Evolutionary conservation across 2,888 invertebrate genomes (phyloP).

Genomic region (Caenorhabditis wallacei): DNA sequence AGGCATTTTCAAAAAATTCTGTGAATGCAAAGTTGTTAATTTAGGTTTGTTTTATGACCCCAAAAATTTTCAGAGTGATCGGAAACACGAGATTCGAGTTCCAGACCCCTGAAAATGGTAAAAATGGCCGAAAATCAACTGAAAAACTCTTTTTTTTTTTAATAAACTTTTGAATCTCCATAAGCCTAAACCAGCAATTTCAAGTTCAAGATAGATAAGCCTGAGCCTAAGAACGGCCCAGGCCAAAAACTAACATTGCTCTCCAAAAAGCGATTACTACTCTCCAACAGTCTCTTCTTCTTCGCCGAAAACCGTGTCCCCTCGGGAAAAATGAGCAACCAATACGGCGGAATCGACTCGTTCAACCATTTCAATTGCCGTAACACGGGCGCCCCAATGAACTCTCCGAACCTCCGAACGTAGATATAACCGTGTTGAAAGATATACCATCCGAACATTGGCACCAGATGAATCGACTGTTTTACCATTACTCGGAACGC

Average conservation of each 20-base stretch:
- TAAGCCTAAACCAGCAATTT: too few relatives aligned
- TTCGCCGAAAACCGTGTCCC: slow-evolving; percentile 64
- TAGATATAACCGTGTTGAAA: slow-evolving; percentile 82
- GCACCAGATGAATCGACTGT: slow-evolving; percentile 78
- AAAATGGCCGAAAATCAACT: too few relatives aligned
- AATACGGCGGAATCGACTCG: slow-evolving; percentile 71
- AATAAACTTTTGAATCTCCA: too few relatives aligned
- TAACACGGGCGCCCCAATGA: slow-evolving; percentile 73
- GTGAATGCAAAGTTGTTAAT: too few relatives aligned
- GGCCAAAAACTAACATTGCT: slow-evolving; percentile 24
- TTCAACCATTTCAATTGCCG: slow-evolving; percentile 76
- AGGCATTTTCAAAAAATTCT: too few relatives aligned
- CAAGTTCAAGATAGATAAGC: too few relatives aligned
- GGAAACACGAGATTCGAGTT: too few relatives aligned
- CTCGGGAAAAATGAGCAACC: slow-evolving; percentile 81
- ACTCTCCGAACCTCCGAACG: slow-evolving; percentile 79
- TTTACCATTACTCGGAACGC: slow-evolving; percentile 80
- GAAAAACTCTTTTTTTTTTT: too few relatives aligned
- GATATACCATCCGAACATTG: slow-evolving; percentile 82
- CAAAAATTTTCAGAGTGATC: too few relatives aligned
- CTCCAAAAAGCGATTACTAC: slow-evolving; percentile 68
- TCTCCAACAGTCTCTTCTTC: slow-evolving; percentile 68
- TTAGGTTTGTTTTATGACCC: too few relatives aligned
- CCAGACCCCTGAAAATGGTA: too few relatives aligned
- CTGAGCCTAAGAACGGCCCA: too few relatives aligned